These are phyloP conservation scores for Budorcas taxicolor DNA, from an alignment of 2,113 vertebrate species.

Conservation along the genomic window DNA sequence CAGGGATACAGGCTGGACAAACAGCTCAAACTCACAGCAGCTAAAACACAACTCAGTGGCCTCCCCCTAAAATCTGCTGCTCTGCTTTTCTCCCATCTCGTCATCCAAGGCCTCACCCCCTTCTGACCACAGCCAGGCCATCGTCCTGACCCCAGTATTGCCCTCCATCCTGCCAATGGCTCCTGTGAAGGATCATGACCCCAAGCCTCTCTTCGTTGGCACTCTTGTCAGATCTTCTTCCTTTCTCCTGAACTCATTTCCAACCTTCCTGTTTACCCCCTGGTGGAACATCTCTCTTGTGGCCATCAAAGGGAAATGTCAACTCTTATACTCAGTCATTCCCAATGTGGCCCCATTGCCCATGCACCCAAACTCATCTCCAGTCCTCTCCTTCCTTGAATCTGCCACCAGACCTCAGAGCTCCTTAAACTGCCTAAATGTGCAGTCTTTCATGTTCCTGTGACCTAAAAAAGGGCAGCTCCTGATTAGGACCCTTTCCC, in stretches of 20 bases:
- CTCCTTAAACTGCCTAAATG: not conserved
- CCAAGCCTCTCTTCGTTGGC: not conserved
- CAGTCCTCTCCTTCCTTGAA: not conserved
- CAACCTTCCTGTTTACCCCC: not conserved
- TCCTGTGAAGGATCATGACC: not conserved
- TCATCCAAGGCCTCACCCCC: not conserved
- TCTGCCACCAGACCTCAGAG: not conserved
- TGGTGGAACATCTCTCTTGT: not conserved
- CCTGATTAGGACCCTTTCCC: not conserved
- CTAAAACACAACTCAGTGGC: not conserved
- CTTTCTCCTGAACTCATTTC: not conserved
- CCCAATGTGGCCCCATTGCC: rapidly evolving
- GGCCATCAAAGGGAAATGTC: not conserved
- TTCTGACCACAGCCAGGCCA: not conserved
- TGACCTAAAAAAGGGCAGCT: not conserved
- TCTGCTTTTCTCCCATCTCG: not conserved
- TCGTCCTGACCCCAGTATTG: not conserved
- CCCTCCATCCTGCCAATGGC: not conserved
- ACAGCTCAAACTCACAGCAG: not conserved
- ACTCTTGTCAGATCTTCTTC: not conserved
- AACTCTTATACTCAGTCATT: not conserved
- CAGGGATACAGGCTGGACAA: not conserved
- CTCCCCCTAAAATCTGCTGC: not conserved
- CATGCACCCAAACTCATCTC: not conserved
- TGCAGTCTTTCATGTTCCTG: not conserved